These are phyloP conservation scores for Holacanthus passer DNA, from an alignment of 2,113 vertebrate genomes.

Conservation along the genomic window DNA sequence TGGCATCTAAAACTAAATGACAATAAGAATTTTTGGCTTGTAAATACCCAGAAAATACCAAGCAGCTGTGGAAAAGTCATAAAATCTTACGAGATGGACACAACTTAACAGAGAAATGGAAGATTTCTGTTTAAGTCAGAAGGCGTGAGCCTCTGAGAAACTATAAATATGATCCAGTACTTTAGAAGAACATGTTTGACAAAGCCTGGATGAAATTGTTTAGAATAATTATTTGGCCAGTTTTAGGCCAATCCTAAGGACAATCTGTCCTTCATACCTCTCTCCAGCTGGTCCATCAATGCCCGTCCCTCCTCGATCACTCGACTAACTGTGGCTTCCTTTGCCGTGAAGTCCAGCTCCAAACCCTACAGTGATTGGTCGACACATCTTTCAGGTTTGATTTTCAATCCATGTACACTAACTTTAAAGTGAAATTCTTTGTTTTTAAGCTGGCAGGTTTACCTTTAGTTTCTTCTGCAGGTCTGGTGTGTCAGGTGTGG, in stretches of 20 bases:
- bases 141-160: background rate
- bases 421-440: background rate
- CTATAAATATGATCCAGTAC: background rate
- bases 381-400: background rate
- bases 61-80: conserved; percentile 52
- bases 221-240: background rate
- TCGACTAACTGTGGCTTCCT: conserved; percentile 81
- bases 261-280: conserved; percentile 82
- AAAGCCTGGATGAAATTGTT: conserved; percentile 5
- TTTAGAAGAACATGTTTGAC: background rate
- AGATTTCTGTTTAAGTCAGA: conserved; percentile 15
- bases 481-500: conserved; percentile 83
- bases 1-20: conserved; percentile 39
- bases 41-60: conserved; percentile 61
- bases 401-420: background rate
- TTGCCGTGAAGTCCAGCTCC: conserved; percentile 85
- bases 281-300: conserved; percentile 89
- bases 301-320: conserved; percentile 83
- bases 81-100: conserved; percentile 40
- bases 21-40: conserved; percentile 20
- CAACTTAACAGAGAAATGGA: conserved; percentile 35
- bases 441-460: conserved; percentile 38
- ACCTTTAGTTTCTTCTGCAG: conserved; percentile 91
- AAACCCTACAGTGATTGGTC: conserved; percentile 82
- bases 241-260: too few relatives aligned